A percentile compares a stretch with the other conserved stretches of the same genome.
phyloP scores from a whole-genome alignment of 1,140 invertebrate species.

The Drosophila varians region DNA sequence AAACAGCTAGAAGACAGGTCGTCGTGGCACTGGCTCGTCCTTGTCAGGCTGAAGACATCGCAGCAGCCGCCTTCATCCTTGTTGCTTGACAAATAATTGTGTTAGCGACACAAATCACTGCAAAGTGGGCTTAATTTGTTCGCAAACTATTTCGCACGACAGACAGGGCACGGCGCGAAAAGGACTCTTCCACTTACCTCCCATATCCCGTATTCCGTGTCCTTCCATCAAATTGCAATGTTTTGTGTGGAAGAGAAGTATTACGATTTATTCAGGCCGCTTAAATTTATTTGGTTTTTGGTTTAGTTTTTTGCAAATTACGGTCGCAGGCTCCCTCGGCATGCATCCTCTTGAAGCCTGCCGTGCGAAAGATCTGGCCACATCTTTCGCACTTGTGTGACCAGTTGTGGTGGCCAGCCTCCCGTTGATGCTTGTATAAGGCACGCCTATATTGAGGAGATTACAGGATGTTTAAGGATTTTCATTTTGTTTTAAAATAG shows the following conservation, averaged over 20 bases:
- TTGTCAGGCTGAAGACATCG: background rate
- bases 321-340: slow-evolving; percentile 14
- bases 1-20: background rate
- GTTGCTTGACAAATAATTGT: slow-evolving; percentile 67
- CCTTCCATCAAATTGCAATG: no score
- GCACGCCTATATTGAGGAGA: background rate
- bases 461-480: background rate
- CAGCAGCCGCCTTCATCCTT: slow-evolving; percentile 10
- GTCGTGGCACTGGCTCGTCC: slow-evolving; percentile 14
- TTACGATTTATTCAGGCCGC: background rate
- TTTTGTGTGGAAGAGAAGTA: background rate
- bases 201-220: no score
- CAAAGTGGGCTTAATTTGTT: slow-evolving; percentile 77
- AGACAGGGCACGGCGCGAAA: slow-evolving; percentile 8
- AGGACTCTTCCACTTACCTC: no score
- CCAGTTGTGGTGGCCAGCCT: slow-evolving; percentile 28
- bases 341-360: slow-evolving; percentile 33
- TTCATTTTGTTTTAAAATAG: background rate
- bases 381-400: slow-evolving; percentile 23
- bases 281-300: slow-evolving; percentile 6
- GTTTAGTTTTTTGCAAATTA: slow-evolving; percentile 8
- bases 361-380: slow-evolving; percentile 36
- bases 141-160: slow-evolving; percentile 62
- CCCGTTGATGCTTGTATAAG: slow-evolving; percentile 19
- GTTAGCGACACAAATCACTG: slow-evolving; percentile 75